A percentile compares a stretch with the other conserved stretches of the same genome.
Conservation (phyloP, 2,888 invertebrate genomes). For the Morpho helenor region DNA sequence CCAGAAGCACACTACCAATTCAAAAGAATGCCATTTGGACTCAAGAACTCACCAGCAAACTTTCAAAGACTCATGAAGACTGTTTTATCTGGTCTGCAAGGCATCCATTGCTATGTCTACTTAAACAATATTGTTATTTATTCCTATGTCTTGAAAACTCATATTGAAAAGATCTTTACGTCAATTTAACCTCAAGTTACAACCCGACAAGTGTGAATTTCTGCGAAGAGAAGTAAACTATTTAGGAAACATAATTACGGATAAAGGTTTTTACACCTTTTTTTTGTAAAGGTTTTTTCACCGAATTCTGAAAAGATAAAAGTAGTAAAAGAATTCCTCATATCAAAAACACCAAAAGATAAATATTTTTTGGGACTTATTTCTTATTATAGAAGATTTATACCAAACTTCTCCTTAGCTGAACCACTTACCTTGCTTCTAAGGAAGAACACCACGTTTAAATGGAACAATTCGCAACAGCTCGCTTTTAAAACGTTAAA, state of each 20-base stretch:
- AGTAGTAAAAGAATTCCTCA: constrained; percentile 20
- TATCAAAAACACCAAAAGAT: constrained; percentile 23
- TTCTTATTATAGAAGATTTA: constrained; percentile 46
- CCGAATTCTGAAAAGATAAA: constrained; percentile 7
- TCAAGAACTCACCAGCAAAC: not conserved
- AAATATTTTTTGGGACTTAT: constrained; percentile 34
- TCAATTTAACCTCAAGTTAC: constrained; percentile 32
- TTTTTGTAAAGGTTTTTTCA: no score
- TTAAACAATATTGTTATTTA: not conserved
- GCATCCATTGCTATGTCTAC: constrained; percentile 20
- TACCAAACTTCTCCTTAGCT: constrained; percentile 37
- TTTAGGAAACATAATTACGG: not conserved
- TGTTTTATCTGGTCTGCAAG: constrained; percentile 29
- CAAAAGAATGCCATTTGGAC: not conserved
- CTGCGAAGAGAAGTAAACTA: not conserved
- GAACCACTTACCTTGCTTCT: constrained; percentile 28
- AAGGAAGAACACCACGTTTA: constrained; percentile 28
- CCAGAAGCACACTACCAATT: not conserved
- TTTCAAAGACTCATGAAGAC: not conserved
- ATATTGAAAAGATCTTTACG: constrained; percentile 17
- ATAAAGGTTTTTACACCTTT: not conserved
- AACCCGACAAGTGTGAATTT: constrained; percentile 34
- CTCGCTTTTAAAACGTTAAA: constrained; percentile 26
- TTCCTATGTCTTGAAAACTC: not conserved
- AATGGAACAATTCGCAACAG: constrained; percentile 23